Evolutionary conservation across 2,888 invertebrate genomes (phyloP), one percentile per base, ranked within the genome.

Genomic region (Axea sp.): DNA sequence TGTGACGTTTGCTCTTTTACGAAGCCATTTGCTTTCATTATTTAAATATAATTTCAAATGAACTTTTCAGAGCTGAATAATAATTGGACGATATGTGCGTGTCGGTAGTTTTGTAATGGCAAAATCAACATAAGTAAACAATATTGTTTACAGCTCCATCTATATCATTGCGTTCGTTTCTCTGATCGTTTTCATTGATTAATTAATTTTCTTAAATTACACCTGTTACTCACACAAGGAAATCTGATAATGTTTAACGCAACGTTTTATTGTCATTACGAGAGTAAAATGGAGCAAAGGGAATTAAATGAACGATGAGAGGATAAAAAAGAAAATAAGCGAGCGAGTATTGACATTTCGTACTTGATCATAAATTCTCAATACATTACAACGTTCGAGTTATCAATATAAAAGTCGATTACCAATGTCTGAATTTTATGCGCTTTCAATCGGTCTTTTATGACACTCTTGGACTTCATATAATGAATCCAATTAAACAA

Each of bases 391-490:
- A 49, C 15, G 39, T 41, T 37, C 31, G 24, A 49, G 49, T 62
- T 62, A 64, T 64, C 62, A 64, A 43, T 43, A 41, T 51, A 51
- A 51, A 64, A 51, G 51, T 64, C 51, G 51, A 51, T 64, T 64
- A 41, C 43, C 22, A 51, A 28, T 51, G 33, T 51, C 41, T 64
- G 39, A 64, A 64, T 51, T 64, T 62, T 49, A 62, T 62, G 51
- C 51, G 49, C 62, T 62, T 62, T 62, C 60, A 60, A 60, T 60
- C 62, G 62, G 62, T 41, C 41, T 62, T 62, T 62, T 62, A 51
- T 62, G 31, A 62, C 49, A 62, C 62, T 62, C 41, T 62, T 41
- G 51, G 41, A 51, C 62, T 62, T 62, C 53, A 14, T 64, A 43
- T 45, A 64, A 64, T 64, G 35, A 53, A 64, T 64, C 64, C 64